A percentile compares a stretch with the other conserved stretches of the same genome.
phyloP scores from a whole-genome alignment of 2,113 vertebrate genomes.

The Spea multiplicata region DNA sequence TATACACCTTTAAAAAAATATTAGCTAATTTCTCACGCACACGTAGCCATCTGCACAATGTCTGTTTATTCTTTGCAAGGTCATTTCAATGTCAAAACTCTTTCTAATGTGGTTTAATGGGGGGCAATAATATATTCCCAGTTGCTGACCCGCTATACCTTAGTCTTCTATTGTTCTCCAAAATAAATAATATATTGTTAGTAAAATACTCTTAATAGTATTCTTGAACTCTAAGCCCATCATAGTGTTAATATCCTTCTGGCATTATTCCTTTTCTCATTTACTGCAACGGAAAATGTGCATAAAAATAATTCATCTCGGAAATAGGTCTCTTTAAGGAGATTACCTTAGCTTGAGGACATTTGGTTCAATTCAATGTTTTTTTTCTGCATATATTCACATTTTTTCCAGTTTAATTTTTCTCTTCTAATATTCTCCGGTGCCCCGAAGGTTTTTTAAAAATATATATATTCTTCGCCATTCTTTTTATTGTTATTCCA shows the following conservation, averaged over 20 bases:
- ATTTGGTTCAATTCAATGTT: conserved; percentile 37
- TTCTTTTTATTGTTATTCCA: conserved; percentile 30
- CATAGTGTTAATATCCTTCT: conserved; percentile 27
- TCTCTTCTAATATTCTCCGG: conserved; percentile 31
- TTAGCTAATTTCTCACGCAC: too few species aligned
- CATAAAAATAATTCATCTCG: conserved; percentile 35
- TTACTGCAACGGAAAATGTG: conserved; percentile 25
- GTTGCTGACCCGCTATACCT: not conserved
- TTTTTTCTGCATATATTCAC: conserved; percentile 43
- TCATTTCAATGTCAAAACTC: not conserved
- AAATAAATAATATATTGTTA: conserved; percentile 33
- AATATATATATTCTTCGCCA: conserved; percentile 4
- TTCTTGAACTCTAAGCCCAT: not conserved
- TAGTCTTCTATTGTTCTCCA: conserved; percentile 24
- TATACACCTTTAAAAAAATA: too few species aligned
- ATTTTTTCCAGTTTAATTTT: conserved; percentile 26
- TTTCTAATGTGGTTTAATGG: not conserved
- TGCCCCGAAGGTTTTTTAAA: conserved; percentile 26
- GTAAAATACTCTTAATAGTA: conserved; percentile 14
- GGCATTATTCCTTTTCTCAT: conserved; percentile 22
- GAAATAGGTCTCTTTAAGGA: conserved; percentile 36
- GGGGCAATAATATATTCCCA: too few species aligned
- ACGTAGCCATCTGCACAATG: not conserved
- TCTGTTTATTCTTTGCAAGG: not conserved
- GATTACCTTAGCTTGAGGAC: conserved; percentile 36